Conservation (phyloP, 1,140 invertebrate genomes). For the Sesamia nonagrioides region DNA sequence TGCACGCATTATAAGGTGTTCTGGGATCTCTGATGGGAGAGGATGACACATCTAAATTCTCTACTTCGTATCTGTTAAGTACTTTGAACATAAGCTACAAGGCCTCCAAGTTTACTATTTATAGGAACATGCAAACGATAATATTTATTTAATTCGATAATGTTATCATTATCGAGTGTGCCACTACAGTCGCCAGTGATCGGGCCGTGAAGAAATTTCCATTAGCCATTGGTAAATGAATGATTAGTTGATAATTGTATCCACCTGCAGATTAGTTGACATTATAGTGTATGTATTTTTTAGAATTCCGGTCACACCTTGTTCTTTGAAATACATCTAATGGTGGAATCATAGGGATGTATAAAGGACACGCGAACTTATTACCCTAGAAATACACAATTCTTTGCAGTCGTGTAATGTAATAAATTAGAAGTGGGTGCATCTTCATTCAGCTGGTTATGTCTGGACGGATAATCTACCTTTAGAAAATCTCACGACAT, state of each 20-base stretch:
- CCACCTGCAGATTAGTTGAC: background rate
- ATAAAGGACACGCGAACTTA: background rate
- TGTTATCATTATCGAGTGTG: background rate
- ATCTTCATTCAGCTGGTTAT: background rate
- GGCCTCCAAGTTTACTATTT: background rate
- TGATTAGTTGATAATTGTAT: conserved; percentile 20
- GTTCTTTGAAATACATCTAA: background rate
- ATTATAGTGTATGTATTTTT: background rate
- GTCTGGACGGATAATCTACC: conserved; percentile 6
- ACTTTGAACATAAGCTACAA: too few relatives aligned
- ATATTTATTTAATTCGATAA: conserved; percentile 14
- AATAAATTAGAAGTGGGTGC: background rate
- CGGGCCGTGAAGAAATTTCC: conserved; percentile 11
- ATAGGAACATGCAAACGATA: background rate
- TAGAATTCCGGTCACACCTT: background rate
- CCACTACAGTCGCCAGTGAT: background rate
- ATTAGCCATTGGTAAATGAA: background rate
- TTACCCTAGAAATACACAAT: background rate
- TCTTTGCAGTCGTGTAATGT: too few relatives aligned
- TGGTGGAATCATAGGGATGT: background rate
- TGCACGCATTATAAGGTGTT: too few relatives aligned
- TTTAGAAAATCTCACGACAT: conserved; percentile 11
- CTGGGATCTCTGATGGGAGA: too few relatives aligned
- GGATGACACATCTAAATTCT: too few relatives aligned
- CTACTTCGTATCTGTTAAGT: too few relatives aligned